Conservation (phyloP, 2,797 vertebrate species). For the Nannoperca australis region DNA sequence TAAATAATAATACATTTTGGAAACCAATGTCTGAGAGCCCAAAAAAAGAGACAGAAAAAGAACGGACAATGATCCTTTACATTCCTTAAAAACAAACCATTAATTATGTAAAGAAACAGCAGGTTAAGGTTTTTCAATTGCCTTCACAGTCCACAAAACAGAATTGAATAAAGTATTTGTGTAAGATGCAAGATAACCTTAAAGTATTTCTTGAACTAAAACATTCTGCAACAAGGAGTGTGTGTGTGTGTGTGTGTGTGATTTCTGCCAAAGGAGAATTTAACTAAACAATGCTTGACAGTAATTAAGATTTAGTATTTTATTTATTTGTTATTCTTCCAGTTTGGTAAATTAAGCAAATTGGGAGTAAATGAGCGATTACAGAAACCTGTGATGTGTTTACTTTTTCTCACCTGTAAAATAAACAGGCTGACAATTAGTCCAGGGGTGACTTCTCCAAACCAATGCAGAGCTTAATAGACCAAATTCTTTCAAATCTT, state of each 20-base stretch:
- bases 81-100: background rate
- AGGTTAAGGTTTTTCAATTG: background rate
- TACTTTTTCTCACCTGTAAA: background rate
- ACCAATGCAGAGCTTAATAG: background rate
- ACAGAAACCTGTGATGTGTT: background rate
- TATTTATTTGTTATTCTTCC: background rate
- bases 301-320: conserved; percentile 13
- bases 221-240: background rate
- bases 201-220: background rate
- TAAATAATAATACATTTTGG: background rate
- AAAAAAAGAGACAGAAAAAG: background rate
- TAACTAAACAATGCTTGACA: background rate
- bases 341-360: conserved; percentile 12
- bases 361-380: conserved; percentile 12
- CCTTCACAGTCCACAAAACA: background rate
- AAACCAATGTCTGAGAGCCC: background rate
- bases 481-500: background rate
- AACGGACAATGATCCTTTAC: conserved; percentile 6
- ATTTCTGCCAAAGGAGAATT: background rate
- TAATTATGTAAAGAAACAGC: conserved; percentile 8
- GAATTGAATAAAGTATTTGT: background rate
- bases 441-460: background rate
- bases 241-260: too few relatives aligned
- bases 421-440: background rate
- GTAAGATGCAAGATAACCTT: background rate